A percentile compares a stretch with the other conserved stretches of the same genome.
phyloP scores from a whole-genome alignment of 2,888 invertebrate genomes.

The Drosophila prostipennis region DNA sequence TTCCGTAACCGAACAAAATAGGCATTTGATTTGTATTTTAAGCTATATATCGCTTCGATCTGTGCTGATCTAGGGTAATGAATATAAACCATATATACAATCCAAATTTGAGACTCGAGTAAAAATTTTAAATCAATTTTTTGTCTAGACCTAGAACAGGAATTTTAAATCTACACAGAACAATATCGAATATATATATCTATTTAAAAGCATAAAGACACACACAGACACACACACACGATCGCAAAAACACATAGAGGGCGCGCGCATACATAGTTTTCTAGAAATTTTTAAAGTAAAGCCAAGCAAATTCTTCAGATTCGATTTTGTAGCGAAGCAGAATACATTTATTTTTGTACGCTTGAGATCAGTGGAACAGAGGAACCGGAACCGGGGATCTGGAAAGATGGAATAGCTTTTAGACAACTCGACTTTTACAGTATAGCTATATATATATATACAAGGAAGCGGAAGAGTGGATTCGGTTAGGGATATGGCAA shows the following conservation, averaged over 20 bases:
- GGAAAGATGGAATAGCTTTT: slow-evolving; percentile 40
- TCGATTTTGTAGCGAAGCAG: slow-evolving; percentile 8
- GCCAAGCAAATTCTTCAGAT: slow-evolving; percentile 27
- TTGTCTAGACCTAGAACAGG: slow-evolving; percentile 31
- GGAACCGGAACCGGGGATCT: neutral
- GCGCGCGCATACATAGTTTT: slow-evolving; percentile 57
- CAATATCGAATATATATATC: slow-evolving; percentile 25
- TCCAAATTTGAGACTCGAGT: slow-evolving; percentile 44
- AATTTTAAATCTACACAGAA: slow-evolving; percentile 35
- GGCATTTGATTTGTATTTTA: slow-evolving; percentile 25
- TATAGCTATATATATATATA: slow-evolving; percentile 14
- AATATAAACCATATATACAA: slow-evolving; percentile 29
- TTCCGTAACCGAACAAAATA: neutral
- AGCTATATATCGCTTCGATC: slow-evolving; percentile 4
- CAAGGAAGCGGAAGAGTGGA: neutral
- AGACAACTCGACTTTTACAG: slow-evolving; percentile 39
- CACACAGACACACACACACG: slow-evolving; percentile 2
- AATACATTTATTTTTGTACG: slow-evolving; percentile 45
- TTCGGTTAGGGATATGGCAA: slow-evolving; percentile 20
- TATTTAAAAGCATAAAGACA: neutral
- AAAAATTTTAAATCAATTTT: slow-evolving; percentile 34
- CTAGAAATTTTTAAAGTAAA: slow-evolving; percentile 68
- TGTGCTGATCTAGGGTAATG: slow-evolving; percentile 20
- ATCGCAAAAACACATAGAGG: slow-evolving; percentile 6
- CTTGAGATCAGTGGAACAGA: slow-evolving; percentile 14